A percentile compares a stretch with the other conserved stretches of the same genome.
These are phyloP conservation scores for Melanotaenia maccullochi DNA, from an alignment of 2,797 vertebrate genomes.

Conservation along the genomic window DNA sequence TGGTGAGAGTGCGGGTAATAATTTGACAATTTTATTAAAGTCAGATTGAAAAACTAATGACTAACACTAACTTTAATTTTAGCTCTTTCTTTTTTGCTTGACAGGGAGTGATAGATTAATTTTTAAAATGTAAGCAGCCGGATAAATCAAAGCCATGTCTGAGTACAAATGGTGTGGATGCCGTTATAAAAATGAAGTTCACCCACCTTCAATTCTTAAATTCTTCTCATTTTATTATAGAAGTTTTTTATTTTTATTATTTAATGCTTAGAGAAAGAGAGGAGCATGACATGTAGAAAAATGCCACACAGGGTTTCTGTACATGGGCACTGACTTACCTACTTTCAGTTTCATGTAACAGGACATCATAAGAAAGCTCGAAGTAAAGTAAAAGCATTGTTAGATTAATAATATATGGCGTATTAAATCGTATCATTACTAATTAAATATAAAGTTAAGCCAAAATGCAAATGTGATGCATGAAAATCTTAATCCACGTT, in stretches of 20 bases:
- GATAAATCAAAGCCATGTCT: neutral
- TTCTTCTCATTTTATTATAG: neutral
- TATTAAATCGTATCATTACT: neutral
- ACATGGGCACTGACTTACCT: neutral
- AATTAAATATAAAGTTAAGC: neutral
- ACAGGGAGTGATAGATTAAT: neutral
- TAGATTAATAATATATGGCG: neutral
- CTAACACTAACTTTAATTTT: neutral
- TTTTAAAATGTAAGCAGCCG: neutral
- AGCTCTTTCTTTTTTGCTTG: neutral
- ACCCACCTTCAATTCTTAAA: neutral
- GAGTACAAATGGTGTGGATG: neutral
- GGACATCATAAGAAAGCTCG: no score
- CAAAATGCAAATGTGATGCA: neutral
- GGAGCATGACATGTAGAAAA: neutral
- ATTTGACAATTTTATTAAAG: slow-evolving; percentile 10
- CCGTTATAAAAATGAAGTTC: neutral
- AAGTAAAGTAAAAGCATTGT: neutral
- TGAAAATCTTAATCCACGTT: neutral
- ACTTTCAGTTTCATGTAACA: neutral
- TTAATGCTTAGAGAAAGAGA: neutral
- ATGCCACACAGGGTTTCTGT: neutral
- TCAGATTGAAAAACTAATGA: neutral
- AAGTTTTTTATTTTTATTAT: neutral
- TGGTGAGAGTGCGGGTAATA: slow-evolving; percentile 8